Conservation (phyloP, 92 coral and sea anemone species). For the Porites rus region DNA sequence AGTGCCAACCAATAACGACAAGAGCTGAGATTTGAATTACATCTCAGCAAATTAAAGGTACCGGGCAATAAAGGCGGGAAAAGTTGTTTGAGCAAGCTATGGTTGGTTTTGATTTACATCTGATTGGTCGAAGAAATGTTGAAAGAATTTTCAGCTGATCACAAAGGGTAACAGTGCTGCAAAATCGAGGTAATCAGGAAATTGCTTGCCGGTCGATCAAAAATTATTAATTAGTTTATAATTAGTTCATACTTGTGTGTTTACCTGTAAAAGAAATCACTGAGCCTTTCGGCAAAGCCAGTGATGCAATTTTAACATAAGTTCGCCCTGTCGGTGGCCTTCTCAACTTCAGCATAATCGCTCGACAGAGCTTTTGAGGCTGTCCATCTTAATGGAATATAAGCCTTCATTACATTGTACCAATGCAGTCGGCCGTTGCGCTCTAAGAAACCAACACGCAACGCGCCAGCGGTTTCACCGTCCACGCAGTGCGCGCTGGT, state of each 20-base stretch:
- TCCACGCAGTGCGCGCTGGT: slow-evolving; percentile 89
- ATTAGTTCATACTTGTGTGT: not conserved
- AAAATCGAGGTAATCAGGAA: too few relatives aligned
- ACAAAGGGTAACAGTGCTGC: too few relatives aligned
- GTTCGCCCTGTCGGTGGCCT: slow-evolving; percentile 37
- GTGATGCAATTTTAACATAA: slow-evolving; percentile 1
- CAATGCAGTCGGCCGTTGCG: slow-evolving; percentile 55
- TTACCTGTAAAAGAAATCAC: slow-evolving; percentile 54
- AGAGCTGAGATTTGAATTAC: too few relatives aligned
- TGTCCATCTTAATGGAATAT: slow-evolving; percentile 47
- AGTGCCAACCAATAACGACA: too few relatives aligned
- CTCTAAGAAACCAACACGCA: slow-evolving; percentile 79
- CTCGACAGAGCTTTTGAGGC: not conserved
- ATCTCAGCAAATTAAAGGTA: too few relatives aligned
- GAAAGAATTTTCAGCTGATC: too few relatives aligned
- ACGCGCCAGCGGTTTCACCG: slow-evolving; percentile 35
- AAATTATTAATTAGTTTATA: too few relatives aligned
- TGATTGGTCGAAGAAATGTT: too few relatives aligned
- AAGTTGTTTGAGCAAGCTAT: too few relatives aligned
- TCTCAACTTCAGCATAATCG: slow-evolving; percentile 69
- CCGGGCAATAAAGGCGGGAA: too few relatives aligned
- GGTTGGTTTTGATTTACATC: too few relatives aligned
- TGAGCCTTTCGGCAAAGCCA: slow-evolving; percentile 30
- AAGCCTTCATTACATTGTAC: slow-evolving; percentile 57
- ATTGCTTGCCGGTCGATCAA: too few relatives aligned